Percentiles rank a stretch among this genome's conserved stretches.
Conservation (phyloP, 1,140 invertebrate genomes). For the Chironomus tepperi region DNA sequence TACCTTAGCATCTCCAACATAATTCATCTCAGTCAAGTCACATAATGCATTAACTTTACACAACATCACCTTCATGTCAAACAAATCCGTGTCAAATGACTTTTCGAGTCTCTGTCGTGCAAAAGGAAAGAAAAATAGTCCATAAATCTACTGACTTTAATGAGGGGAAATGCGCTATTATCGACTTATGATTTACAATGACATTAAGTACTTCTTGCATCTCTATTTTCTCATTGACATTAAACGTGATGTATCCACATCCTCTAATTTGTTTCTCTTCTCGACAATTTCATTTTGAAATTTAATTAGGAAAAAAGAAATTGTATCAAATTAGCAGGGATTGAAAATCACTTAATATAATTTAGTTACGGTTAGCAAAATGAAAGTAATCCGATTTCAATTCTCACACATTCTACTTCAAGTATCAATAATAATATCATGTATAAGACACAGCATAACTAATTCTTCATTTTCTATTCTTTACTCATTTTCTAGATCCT, state of each 20-base stretch:
- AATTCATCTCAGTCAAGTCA: too few species aligned
- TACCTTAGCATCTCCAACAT: too few species aligned
- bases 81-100: too few species aligned
- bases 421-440: background rate
- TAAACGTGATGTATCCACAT: too few species aligned
- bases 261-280: too few species aligned
- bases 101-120: too few species aligned
- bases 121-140: too few species aligned
- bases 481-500: conserved; percentile 5
- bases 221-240: too few species aligned
- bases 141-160: background rate
- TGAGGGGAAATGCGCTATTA: background rate
- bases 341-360: background rate
- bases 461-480: conserved; percentile 2
- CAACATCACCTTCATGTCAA: too few species aligned
- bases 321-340: background rate
- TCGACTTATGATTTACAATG: too few species aligned
- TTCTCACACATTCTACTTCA: background rate
- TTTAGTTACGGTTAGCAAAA: background rate
- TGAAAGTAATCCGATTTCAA: background rate
- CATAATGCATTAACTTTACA: too few species aligned
- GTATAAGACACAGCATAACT: background rate
- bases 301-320: background rate
- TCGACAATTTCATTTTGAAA: background rate
- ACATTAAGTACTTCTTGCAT: too few species aligned